These are phyloP conservation scores for Gymnodraco acuticeps DNA, from an alignment of 2,797 vertebrate species.

Conservation along the genomic window DNA sequence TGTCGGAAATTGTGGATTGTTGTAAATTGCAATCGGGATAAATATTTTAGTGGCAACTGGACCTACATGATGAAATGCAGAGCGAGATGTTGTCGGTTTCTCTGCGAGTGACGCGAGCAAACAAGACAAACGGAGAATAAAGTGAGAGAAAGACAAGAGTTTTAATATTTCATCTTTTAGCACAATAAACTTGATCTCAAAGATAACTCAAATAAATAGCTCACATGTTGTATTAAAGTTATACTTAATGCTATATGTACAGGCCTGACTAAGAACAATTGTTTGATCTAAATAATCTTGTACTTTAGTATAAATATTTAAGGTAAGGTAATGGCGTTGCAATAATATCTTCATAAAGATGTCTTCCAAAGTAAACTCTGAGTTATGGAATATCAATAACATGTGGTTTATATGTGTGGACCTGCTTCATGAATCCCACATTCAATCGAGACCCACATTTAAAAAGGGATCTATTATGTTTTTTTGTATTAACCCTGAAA, in stretches of 20 bases:
- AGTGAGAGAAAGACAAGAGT: not conserved
- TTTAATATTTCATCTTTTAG: not conserved
- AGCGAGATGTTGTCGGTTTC: conserved; percentile 51
- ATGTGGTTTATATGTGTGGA: too few relatives aligned
- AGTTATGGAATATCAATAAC: too few relatives aligned
- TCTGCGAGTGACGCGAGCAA: conserved; percentile 35
- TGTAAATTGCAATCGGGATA: conserved; percentile 79
- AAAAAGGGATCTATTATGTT: too few relatives aligned
- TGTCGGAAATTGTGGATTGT: conserved; percentile 70
- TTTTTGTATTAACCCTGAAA: too few relatives aligned
- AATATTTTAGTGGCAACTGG: conserved; percentile 78
- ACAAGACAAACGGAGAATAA: conserved; percentile 23
- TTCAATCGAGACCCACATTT: too few relatives aligned
- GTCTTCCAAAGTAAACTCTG: too few relatives aligned
- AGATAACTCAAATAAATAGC: not conserved
- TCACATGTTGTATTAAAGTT: not conserved
- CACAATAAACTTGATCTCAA: not conserved
- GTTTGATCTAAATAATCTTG: too few relatives aligned
- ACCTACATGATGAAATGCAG: conserved; percentile 64
- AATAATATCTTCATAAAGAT: not conserved
- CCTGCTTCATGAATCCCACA: too few relatives aligned
- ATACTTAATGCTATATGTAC: not conserved
- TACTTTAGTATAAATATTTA: too few relatives aligned
- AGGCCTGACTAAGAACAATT: not conserved
- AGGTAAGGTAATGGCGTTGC: not conserved